These are phyloP conservation scores for Penaeus japonicus DNA, from an alignment of 1,140 invertebrate species.

Conservation along the genomic window DNA sequence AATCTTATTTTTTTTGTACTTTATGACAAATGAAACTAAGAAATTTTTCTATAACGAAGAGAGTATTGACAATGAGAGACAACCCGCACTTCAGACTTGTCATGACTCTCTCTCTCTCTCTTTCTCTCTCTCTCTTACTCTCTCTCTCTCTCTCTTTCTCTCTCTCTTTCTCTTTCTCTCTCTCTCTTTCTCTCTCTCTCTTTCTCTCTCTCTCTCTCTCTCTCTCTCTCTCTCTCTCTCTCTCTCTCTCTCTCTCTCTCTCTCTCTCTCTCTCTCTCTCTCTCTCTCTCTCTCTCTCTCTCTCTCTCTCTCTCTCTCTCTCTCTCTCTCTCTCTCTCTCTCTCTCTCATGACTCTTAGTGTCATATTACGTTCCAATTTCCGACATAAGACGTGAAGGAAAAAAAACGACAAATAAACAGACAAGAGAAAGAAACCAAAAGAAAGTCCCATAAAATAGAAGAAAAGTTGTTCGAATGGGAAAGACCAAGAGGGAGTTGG, in stretches of 20 bases:
- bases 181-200: neutral
- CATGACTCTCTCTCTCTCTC: neutral
- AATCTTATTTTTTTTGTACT: too few relatives aligned
- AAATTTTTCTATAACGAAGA: too few relatives aligned
- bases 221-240: neutral
- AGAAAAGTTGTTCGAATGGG: too few relatives aligned
- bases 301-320: neutral
- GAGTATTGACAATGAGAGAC: too few relatives aligned
- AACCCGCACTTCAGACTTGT: too few relatives aligned
- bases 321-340: neutral
- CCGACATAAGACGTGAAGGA: neutral
- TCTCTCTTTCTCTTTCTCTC: neutral
- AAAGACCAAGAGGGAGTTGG: too few relatives aligned
- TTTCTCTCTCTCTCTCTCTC: neutral
- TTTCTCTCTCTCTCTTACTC: neutral
- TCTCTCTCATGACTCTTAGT: neutral
- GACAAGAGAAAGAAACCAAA: neutral
- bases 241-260: neutral
- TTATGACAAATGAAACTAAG: too few relatives aligned
- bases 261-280: neutral
- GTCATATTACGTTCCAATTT: too few relatives aligned
- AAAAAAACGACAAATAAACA: neutral
- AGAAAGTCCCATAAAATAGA: too few relatives aligned
- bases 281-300: neutral
- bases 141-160: constrained; percentile 1